Conservation (phyloP, 2,113 vertebrate genomes). For the Lophochroa leadbeateri region DNA sequence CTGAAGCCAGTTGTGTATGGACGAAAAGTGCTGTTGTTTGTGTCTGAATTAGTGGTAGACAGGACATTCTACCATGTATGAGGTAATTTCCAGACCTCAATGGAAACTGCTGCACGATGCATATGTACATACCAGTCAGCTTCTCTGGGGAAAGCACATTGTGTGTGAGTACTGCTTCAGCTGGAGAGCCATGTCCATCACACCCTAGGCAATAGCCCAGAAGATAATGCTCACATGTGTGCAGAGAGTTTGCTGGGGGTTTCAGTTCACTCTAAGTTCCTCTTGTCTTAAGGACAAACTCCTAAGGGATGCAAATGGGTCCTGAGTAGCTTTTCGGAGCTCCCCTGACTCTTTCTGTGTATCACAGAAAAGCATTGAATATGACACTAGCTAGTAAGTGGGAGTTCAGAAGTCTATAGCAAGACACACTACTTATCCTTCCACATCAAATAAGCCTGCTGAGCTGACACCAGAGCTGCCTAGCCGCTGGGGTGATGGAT, state of each 20-base stretch:
- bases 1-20: neutral
- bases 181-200: neutral
- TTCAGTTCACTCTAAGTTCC: neutral
- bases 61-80: neutral
- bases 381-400: neutral
- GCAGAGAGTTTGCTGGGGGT: neutral
- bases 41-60: neutral
- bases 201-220: neutral
- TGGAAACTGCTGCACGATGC: neutral
- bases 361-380: neutral
- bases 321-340: neutral
- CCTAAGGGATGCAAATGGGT: neutral
- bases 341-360: neutral
- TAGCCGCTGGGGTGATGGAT: fast-evolving
- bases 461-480: neutral
- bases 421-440: neutral
- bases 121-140: fast-evolving
- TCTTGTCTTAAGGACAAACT: neutral
- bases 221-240: fast-evolving
- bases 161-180: neutral
- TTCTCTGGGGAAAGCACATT: neutral
- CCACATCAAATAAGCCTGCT: neutral
- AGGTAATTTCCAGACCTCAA: neutral
- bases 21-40: neutral
- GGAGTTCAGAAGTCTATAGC: neutral